These are phyloP conservation scores for Odontomachus brunneus DNA, from an alignment of 1,140 invertebrate species.

Conservation along the genomic window DNA sequence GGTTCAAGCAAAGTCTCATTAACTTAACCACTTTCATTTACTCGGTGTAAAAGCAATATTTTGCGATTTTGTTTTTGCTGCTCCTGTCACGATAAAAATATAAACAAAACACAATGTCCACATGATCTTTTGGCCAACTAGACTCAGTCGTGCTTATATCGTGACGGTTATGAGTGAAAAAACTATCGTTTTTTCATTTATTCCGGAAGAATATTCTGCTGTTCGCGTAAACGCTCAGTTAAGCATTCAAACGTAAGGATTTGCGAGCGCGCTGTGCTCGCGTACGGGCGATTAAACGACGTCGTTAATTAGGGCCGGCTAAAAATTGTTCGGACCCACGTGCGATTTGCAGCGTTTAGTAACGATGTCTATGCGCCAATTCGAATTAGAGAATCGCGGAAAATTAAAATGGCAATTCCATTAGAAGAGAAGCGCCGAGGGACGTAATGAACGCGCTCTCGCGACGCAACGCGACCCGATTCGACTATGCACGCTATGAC, in stretches of 20 bases:
- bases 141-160: too few relatives aligned
- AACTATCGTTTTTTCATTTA: neutral
- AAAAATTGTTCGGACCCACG: neutral
- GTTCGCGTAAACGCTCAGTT: neutral
- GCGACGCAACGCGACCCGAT: neutral
- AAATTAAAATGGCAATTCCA: conserved; percentile 67
- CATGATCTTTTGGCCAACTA: too few relatives aligned
- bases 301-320: neutral
- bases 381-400: conserved; percentile 7
- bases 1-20: too few relatives aligned
- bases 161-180: too few relatives aligned
- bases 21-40: too few relatives aligned
- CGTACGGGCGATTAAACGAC: neutral
- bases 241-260: too few relatives aligned
- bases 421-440: conserved; percentile 4
- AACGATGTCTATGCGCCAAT: neutral
- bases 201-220: neutral
- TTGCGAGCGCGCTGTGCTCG: neutral
- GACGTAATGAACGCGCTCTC: conserved; percentile 43
- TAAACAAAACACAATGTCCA: too few relatives aligned
- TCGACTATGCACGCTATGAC: neutral
- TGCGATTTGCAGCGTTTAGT: conserved; percentile 4
- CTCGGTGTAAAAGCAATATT: too few relatives aligned
- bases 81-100: too few relatives aligned
- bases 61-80: too few relatives aligned